These are phyloP conservation scores for Margaritifera margaritifera DNA, from an alignment of 2,888 invertebrate genomes.

Conservation along the genomic window DNA sequence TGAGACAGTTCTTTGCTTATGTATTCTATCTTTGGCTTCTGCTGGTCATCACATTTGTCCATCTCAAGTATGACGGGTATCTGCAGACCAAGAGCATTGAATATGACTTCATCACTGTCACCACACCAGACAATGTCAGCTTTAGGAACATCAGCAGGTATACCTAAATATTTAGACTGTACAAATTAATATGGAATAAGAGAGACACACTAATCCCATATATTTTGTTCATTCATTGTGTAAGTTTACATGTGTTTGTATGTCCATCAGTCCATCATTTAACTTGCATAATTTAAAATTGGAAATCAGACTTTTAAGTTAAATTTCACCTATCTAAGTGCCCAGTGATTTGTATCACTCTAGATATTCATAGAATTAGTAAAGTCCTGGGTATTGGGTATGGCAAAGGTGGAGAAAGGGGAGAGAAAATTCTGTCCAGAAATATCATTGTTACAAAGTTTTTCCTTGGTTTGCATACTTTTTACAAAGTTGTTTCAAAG, in stretches of 20 bases:
- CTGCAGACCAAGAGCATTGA: slow-evolving; percentile 42
- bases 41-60: slow-evolving; percentile 56
- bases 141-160: slow-evolving; percentile 49
- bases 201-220: not conserved
- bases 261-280: not conserved
- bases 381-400: no score
- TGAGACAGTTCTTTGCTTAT: slow-evolving; percentile 58
- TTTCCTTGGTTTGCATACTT: no score
- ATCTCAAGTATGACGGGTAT: slow-evolving; percentile 45
- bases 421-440: no score
- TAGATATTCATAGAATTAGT: no score
- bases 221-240: not conserved
- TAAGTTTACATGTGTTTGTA: not conserved
- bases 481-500: no score
- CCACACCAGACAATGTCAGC: slow-evolving; percentile 20
- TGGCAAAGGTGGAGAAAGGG: no score
- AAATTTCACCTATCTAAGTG: no score
- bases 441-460: no score
- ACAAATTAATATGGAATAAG: not conserved
- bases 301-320: no score
- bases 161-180: not conserved
- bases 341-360: no score
- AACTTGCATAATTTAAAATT: not conserved
- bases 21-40: slow-evolving; percentile 55
- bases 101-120: slow-evolving; percentile 33